Percentiles rank a stretch among this genome's conserved stretches.
Evolutionary conservation across 2,113 vertebrate species (phyloP).

Genomic region (Dasyornis broadbenti): DNA sequence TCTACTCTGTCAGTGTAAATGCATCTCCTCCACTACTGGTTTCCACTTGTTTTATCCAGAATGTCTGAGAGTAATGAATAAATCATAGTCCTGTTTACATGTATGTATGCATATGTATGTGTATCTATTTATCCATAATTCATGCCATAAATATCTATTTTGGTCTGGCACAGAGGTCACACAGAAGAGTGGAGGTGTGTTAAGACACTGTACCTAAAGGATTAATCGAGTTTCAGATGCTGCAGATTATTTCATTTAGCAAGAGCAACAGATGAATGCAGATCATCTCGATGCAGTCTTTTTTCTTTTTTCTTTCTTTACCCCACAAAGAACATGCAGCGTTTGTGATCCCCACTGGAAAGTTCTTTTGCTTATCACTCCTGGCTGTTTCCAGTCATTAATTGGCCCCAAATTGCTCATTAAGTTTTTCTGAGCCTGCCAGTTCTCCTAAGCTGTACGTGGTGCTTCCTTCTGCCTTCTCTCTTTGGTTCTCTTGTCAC

Average conservation of each 20-base stretch:
- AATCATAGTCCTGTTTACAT: slow-evolving; percentile 12
- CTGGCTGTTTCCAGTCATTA: slow-evolving; percentile 16
- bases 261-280: not conserved
- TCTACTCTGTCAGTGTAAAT: slow-evolving; percentile 42
- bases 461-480: slow-evolving; percentile 22
- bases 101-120: slow-evolving; percentile 31
- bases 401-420: slow-evolving; percentile 50
- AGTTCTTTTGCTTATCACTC: slow-evolving; percentile 29
- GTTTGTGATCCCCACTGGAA: not conserved
- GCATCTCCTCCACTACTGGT: slow-evolving; percentile 3
- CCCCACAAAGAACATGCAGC: not conserved
- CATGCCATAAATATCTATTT: not conserved
- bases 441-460: not conserved
- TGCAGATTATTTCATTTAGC: not conserved
- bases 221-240: not conserved
- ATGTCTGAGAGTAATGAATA: slow-evolving; percentile 30
- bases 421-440: slow-evolving; percentile 28
- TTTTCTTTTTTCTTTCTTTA: not conserved
- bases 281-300: not conserved
- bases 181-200: not conserved
- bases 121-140: slow-evolving; percentile 4
- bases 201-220: not conserved
- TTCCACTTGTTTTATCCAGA: slow-evolving; percentile 41
- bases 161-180: not conserved
- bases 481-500: slow-evolving; percentile 22